Evolutionary conservation across 1,140 invertebrate genomes (phyloP).

Genomic region (Arctopsyche grandis): DNA sequence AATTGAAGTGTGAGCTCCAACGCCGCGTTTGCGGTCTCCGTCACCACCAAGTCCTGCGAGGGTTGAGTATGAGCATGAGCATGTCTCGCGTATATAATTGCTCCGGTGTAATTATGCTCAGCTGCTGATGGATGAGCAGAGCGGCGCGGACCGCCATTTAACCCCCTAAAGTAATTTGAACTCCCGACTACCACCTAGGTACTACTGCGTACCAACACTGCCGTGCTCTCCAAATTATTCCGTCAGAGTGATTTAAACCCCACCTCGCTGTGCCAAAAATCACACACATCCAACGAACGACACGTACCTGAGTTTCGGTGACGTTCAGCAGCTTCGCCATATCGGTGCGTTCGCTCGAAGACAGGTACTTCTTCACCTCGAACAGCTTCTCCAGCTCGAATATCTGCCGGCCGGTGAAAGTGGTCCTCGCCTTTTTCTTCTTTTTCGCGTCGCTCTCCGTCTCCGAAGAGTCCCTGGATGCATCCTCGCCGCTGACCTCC

Average conservation of each 20-base stretch:
- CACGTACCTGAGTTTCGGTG: constrained; percentile 92
- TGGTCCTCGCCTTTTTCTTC: constrained; percentile 94
- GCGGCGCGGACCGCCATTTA: constrained; percentile 7
- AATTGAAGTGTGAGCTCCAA: background rate
- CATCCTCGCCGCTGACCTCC: constrained; percentile 84
- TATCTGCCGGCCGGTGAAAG: constrained; percentile 94
- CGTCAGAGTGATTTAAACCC: constrained; percentile 28
- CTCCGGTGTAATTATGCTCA: too few species aligned
- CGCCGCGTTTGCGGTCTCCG: background rate
- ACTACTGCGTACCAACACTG: background rate
- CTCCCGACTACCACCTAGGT: background rate
- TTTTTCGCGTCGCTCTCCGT: constrained; percentile 74
- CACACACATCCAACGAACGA: background rate
- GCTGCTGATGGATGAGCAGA: constrained; percentile 42
- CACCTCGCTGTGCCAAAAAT: background rate
- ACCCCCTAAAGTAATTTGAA: constrained; percentile 31
- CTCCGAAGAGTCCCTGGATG: constrained; percentile 71
- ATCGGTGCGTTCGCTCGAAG: constrained; percentile 92
- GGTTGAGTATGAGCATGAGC: too few species aligned
- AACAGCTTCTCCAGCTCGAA: constrained; percentile 97
- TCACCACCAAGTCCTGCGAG: background rate
- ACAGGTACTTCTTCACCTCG: constrained; percentile 95
- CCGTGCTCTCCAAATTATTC: constrained; percentile 31
- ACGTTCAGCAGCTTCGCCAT: constrained; percentile 94
- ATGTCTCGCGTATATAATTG: too few species aligned